Base-by-base conservation (phyloP, 2,797 vertebrate genomes). In the Liasis olivaceus region DNA sequence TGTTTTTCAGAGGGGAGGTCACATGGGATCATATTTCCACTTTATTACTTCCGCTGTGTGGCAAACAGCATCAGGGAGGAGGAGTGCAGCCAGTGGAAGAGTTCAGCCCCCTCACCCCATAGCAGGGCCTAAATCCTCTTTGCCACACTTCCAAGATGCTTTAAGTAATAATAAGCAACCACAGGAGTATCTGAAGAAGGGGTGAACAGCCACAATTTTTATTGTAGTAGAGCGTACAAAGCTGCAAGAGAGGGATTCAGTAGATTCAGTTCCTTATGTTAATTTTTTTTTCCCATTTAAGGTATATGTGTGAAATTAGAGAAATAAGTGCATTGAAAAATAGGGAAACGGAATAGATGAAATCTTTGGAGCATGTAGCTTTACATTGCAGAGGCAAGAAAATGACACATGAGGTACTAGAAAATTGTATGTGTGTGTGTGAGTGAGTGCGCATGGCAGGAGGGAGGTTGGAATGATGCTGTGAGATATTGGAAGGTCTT, bases 401-500 rank as follows among this genome's bases (percentile, higher is more conserved):
- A 92, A 85, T 9, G 6, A 72, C 94, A 93, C 0, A 51, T 92
- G 69, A 47, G 91, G 66, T 93, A 92, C 59, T 95, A 91, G 93
- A 95, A 95, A 91, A 58, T 51, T 60, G 93, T 92, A 86, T 91
- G 95, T 92, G 15, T 59, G 31, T 13, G 36, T 15, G 56, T 22
- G 42, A 47, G 20, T 88, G 87, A 77, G 31, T 58, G 54, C 1
- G 11, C 26, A 12, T 66, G 64, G 64, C 2, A 24, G 31, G 72
- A 59, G 58, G 69, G 26, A 59, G 20, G 13, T 28, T 87, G 6
- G 59, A 36, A n/a, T 90, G 91, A 95, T 93, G 56, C 88, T 94
- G 94, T 94, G 95, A 97, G 95, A 96, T 96, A 96, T 85, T 96
- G 97, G 36, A 96, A 96, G 93, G 95, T 95, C 95, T 97, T 96